Percentiles rank a stretch among this genome's conserved stretches.
Evolutionary conservation across 1,140 invertebrate species (phyloP).

Genomic region (Cyclina sinensis): DNA sequence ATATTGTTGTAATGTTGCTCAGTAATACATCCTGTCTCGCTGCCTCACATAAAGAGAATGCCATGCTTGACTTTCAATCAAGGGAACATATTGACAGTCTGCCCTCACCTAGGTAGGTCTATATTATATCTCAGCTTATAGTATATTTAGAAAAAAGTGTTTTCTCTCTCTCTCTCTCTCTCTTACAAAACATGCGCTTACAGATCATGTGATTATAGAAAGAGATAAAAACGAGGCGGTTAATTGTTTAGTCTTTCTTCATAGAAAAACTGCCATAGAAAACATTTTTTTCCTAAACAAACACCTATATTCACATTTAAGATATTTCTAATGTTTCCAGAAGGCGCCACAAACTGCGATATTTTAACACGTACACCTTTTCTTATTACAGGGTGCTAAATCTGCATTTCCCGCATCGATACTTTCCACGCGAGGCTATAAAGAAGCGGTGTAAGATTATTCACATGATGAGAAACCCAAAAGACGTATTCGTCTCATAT

Average conservation of each 20-base stretch:
- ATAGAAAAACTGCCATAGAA: too few relatives aligned
- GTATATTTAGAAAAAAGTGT: too few relatives aligned
- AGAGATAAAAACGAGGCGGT: too few relatives aligned
- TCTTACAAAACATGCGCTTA: too few relatives aligned
- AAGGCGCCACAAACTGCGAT: too few relatives aligned
- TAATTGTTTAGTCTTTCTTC: too few relatives aligned
- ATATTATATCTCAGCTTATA: too few relatives aligned
- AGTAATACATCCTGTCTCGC: neutral
- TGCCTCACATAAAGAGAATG: neutral
- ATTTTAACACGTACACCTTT: neutral
- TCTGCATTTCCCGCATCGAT: slow-evolving; percentile 27
- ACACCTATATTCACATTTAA: too few relatives aligned
- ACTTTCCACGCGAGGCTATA: slow-evolving; percentile 10
- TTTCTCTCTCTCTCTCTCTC: too few relatives aligned
- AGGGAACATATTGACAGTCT: neutral
- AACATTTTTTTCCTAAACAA: too few relatives aligned
- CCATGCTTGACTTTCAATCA: neutral
- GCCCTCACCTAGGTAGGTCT: neutral
- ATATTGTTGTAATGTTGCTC: slow-evolving; percentile 18
- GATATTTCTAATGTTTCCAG: too few relatives aligned
- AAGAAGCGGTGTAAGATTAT: slow-evolving; percentile 38
- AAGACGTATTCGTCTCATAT: slow-evolving; percentile 27
- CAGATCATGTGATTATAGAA: too few relatives aligned
- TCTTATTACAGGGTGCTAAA: slow-evolving; percentile 19
- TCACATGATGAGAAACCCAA: slow-evolving; percentile 32